phyloP scores from a whole-genome alignment of 2,797 vertebrate species.

The Ctenochaetus hawaiiensis region DNA sequence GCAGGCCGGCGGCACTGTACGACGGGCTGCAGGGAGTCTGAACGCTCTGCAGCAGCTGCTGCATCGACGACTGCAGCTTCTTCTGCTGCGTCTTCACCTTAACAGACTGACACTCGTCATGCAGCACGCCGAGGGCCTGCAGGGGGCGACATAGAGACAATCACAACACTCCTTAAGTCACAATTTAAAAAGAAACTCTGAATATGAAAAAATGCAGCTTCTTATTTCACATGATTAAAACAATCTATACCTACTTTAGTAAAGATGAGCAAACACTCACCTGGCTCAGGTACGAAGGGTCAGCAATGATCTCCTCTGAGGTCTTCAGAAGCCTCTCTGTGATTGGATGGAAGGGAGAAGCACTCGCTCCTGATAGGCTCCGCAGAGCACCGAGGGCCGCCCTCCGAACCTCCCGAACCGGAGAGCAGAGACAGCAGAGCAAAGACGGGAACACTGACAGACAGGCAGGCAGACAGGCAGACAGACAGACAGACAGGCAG shows the following conservation, averaged over 20 bases:
- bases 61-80: slow-evolving; percentile 79
- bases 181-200: no score
- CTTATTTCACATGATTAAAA: no score
- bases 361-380: slow-evolving; percentile 72
- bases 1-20: slow-evolving; percentile 85
- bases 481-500: not conserved
- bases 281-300: slow-evolving; percentile 88
- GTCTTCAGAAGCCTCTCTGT: slow-evolving; percentile 85
- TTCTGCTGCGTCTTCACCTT: slow-evolving; percentile 79
- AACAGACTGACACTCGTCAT: slow-evolving; percentile 75
- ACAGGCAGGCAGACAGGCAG: not conserved
- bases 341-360: slow-evolving; percentile 85
- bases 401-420: slow-evolving; percentile 90
- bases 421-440: slow-evolving; percentile 88
- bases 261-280: slow-evolving; percentile 67
- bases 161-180: no score
- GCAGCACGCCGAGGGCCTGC: slow-evolving; percentile 87
- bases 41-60: slow-evolving; percentile 84
- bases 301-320: slow-evolving; percentile 91
- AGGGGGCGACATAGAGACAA: not conserved
- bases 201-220: no score
- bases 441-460: slow-evolving; percentile 88
- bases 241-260: no score
- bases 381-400: slow-evolving; percentile 86
- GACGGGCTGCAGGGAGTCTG: slow-evolving; percentile 85